These are phyloP conservation scores for Rhea americana DNA, from an alignment of 2,113 vertebrate species.

Conservation along the genomic window DNA sequence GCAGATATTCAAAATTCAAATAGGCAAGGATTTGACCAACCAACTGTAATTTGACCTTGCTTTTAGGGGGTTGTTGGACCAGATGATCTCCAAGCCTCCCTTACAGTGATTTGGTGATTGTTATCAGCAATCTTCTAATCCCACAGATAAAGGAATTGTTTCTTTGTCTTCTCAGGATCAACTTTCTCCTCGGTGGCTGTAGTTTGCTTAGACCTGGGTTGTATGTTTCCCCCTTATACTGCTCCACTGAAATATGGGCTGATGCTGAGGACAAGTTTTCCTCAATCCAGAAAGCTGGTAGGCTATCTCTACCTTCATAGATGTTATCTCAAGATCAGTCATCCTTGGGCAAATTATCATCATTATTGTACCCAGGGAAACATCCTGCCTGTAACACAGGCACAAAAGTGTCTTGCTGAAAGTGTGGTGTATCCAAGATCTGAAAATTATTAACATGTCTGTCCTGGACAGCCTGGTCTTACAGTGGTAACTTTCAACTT, in stretches of 20 bases:
- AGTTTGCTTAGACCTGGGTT: not conserved
- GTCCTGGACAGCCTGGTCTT: not conserved
- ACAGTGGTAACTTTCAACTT: not conserved
- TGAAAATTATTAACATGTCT: not conserved
- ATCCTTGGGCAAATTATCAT: not conserved
- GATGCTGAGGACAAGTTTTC: not conserved
- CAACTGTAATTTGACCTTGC: not conserved
- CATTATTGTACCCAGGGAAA: not conserved
- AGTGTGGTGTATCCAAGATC: not conserved
- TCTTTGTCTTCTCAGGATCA: not conserved
- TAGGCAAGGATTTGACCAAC: not conserved
- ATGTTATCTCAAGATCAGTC: not conserved
- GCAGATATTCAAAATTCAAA: not conserved
- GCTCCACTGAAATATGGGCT: not conserved
- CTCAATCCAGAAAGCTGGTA: not conserved
- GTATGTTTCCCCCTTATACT: not conserved
- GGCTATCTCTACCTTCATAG: not conserved
- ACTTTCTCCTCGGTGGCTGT: not conserved
- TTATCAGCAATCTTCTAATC: not conserved
- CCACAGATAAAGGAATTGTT: not conserved
- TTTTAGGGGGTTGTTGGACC: not conserved
- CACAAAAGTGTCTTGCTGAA: not conserved
- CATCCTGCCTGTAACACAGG: not conserved
- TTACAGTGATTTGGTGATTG: not conserved
- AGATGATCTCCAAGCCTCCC: not conserved